Base-by-base conservation (phyloP, 2,113 vertebrate genomes). In the Erythrocercus mccallii region DNA sequence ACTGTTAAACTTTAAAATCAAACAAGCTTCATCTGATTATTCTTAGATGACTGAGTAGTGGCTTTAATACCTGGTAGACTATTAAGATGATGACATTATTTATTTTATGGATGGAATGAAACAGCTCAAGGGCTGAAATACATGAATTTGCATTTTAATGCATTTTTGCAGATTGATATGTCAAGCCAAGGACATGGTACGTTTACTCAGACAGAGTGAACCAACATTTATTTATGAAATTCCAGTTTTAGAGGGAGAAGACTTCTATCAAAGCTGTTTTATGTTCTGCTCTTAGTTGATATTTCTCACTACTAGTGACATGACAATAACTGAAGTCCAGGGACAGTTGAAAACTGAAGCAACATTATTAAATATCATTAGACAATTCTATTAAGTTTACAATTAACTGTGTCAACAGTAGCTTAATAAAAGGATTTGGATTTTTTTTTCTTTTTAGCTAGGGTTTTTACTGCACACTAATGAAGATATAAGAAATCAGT, bases 121-220 rank as follows among this genome's bases (percentile, higher is more conserved):
- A 90, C 14, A 69, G 42, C 53, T 92, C 44, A 83, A 90, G 42
- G 91, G 37, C 68, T 88, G 56, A 86, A 65, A 64, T 48, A 79
- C 42, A 95, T 54, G 16, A 88, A 95, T 94, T 87, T 96, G 33
- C 64, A 94, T 95, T 96, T 94, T 94, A 95, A 97, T 95, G 38
- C 33, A 86, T 45, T 95, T 93, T 23, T 84, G 37, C 20, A 92
- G 57, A 94, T 56, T 54, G 60, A 71, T 50, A 66, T 74, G 33
- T 74, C 65, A 91, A 91, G 60, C 51, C 74, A 95, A 89, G 48
- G 38, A 62, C 70, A 84, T 78, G 56, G 30, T 57, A 65, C 10
- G 1, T 79, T 90, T 93, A 70, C 38, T 33, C 18, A 65, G 58
- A 35, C 40, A 84, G 50, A 80, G 9, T 50, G 57, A 95, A 88